phyloP scores from a whole-genome alignment of 2,113 vertebrate genomes.

The Stigmatopora argus region DNA sequence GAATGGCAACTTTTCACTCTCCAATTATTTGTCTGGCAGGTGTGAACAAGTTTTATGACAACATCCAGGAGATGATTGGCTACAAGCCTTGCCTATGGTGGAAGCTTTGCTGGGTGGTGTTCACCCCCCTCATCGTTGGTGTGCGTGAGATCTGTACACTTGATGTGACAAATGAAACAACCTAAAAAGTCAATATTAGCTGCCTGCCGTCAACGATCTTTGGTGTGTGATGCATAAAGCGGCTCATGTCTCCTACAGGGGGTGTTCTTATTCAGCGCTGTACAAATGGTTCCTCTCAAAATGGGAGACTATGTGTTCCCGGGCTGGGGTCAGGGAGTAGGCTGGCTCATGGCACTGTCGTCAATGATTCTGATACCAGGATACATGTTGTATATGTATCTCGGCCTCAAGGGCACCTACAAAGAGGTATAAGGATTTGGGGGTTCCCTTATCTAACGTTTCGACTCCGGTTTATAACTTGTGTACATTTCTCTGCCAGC shows the following conservation, averaged over 20 bases:
- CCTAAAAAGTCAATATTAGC: constrained; percentile 61
- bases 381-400: constrained; percentile 93
- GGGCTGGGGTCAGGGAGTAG: constrained; percentile 94
- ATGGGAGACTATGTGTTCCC: constrained; percentile 96
- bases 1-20: constrained; percentile 51
- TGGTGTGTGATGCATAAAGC: constrained; percentile 56
- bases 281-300: constrained; percentile 96
- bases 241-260: constrained; percentile 75
- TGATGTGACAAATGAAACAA: constrained; percentile 47
- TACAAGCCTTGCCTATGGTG: constrained; percentile 96
- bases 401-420: constrained; percentile 89
- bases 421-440: constrained; percentile 80
- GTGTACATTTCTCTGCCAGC: constrained; percentile 61
- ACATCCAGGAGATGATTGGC: constrained; percentile 98
- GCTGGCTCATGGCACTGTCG: constrained; percentile 97
- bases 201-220: constrained; percentile 31
- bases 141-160: constrained; percentile 73
- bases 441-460: background rate
- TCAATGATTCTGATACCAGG: constrained; percentile 98
- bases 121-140: constrained; percentile 92
- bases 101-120: constrained; percentile 97
- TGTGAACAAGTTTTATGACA: constrained; percentile 96
- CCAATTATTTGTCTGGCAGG: constrained; percentile 69
- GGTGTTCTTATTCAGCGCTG: constrained; percentile 94
- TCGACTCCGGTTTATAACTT: constrained; percentile 1